Base-by-base conservation (phyloP, 2,888 invertebrate species). In the Acholoe squamosa region DNA sequence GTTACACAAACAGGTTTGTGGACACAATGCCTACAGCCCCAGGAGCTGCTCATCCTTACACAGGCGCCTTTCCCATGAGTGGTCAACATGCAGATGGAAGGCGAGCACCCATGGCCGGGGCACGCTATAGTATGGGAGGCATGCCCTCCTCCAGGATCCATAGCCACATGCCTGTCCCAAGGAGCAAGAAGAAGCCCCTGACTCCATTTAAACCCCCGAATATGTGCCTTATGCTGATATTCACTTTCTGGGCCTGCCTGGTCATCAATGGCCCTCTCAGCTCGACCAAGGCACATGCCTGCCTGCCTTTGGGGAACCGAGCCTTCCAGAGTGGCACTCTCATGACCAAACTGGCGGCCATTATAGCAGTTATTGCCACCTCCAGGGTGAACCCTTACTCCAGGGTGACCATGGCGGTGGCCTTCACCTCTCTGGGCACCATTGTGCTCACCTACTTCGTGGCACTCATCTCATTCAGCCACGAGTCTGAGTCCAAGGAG, bases 371-470 rank as follows among this genome's bases (percentile, higher is more conserved):
- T 71, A 19, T 91, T 19, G 89, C 90, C 31, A 84, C 91, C 19
- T 25, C 84, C 19, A 28, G 89, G 61, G 76, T 88, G 25, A 90
- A 80, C 71, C 61, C 88, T 31, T 43, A 80, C 51, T 25, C 51
- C 52, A 89, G 89, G 61, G 91, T 92, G 43, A 91, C 92, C 31
- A 89, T 92, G n/a, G 89, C 92, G 19, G 90, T 92, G n/a, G 92
- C 92, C 16, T 86, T 92, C 76, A 91, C 91, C 19, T 86, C 93
- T 22, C 91, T 92, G 31, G 92, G 91, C 0, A 92, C 92, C 34
- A 92, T 92, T 28, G 67, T 92, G 10, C 89, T 92, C n/a, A 91
- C 90, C 89, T 92, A 92, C 88, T 92, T 92, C 51, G 92, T 91
- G 31, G 92, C 92, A 1, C 92, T 92, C 77, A 91, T 92, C 56